Conservation (phyloP, 2,113 vertebrate species). For the Mola mola region DNA sequence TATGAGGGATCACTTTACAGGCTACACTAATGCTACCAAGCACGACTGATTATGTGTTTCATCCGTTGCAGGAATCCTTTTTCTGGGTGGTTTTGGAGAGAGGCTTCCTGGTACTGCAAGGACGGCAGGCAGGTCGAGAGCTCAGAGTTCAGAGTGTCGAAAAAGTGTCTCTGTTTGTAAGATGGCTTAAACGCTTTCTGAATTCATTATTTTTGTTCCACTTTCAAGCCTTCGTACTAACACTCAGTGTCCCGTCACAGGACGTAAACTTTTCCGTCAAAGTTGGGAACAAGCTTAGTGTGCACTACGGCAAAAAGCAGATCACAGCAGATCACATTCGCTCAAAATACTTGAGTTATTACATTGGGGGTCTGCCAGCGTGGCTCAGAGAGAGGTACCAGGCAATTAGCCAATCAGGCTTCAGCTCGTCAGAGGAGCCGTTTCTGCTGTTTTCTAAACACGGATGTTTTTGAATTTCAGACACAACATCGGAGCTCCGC, state of each 20-base stretch:
- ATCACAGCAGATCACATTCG: conserved; percentile 25
- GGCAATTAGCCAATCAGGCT: neutral
- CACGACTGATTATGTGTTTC: too few relatives aligned
- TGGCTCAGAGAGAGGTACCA: conserved; percentile 82
- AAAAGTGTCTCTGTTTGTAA: conserved; percentile 67
- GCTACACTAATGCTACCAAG: too few relatives aligned
- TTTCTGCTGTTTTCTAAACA: neutral
- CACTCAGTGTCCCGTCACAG: conserved; percentile 19
- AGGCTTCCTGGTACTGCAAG: conserved; percentile 70
- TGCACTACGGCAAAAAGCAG: neutral
- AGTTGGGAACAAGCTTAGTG: neutral
- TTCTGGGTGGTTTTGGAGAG: conserved; percentile 83
- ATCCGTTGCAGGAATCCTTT: conserved; percentile 84
- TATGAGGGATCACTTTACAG: too few relatives aligned
- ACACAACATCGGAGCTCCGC: conserved; percentile 85
- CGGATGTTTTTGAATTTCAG: conserved; percentile 65
- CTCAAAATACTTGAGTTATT: conserved; percentile 79
- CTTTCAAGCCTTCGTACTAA: neutral
- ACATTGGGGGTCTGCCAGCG: conserved; percentile 87
- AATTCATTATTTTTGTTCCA: neutral
- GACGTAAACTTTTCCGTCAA: conserved; percentile 12
- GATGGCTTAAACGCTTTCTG: neutral
- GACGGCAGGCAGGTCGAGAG: conserved; percentile 14
- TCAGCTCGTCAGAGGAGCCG: neutral
- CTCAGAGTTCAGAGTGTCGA: conserved; percentile 32